These are phyloP conservation scores for Valencia hispanica DNA, from an alignment of 2,797 vertebrate genomes.

Conservation along the genomic window DNA sequence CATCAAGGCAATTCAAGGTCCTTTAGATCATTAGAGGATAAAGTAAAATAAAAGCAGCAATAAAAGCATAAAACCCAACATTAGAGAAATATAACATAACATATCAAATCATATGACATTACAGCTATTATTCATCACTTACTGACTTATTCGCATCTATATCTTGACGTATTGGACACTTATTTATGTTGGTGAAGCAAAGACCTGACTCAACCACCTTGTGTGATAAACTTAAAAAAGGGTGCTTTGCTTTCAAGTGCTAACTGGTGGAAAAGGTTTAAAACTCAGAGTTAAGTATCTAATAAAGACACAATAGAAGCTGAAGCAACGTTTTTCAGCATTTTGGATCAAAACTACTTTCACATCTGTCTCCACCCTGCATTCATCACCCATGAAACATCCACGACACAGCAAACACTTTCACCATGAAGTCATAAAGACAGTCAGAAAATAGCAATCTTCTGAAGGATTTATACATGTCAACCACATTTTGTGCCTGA, in stretches of 20 bases:
- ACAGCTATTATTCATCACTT: too few species aligned
- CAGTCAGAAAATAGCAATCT: constrained; percentile 3
- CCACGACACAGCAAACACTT: not conserved
- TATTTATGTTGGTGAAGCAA: not conserved
- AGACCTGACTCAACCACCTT: not conserved
- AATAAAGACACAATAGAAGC: not conserved
- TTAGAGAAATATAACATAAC: too few species aligned
- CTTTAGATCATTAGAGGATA: too few species aligned
- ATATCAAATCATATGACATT: too few species aligned
- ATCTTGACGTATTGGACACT: too few species aligned
- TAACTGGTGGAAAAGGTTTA: not conserved
- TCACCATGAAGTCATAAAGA: constrained; percentile 3
- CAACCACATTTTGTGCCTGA: not conserved
- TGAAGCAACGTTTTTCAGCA: not conserved
- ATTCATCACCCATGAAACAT: constrained; percentile 2
- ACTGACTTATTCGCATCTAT: too few species aligned
- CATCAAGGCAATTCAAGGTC: too few species aligned
- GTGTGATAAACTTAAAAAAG: not conserved
- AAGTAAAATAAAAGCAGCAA: too few species aligned
- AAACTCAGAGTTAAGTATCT: not conserved
- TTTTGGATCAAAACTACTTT: not conserved
- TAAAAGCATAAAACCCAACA: too few species aligned
- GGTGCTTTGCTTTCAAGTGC: not conserved
- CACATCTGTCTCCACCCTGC: not conserved
- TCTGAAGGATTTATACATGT: not conserved